Percentiles rank a stretch among this genome's conserved stretches.
Evolutionary conservation across 2,113 vertebrate species (phyloP).

Genomic region (Gavia stellata): DNA sequence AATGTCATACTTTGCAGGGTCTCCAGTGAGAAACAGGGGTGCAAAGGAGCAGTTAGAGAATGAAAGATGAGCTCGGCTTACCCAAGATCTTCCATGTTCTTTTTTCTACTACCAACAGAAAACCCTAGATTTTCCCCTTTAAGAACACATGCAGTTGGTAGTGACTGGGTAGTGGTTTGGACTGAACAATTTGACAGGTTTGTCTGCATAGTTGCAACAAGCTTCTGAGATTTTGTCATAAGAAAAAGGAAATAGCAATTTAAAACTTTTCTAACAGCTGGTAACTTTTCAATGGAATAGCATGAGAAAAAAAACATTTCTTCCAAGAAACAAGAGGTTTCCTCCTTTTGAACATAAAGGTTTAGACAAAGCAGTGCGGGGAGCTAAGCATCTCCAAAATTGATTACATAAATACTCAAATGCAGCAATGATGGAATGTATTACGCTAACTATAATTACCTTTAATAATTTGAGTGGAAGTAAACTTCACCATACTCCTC

Average conservation of each 20-base stretch:
- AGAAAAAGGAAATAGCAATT: neutral
- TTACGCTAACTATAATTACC: neutral
- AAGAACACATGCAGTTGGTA: neutral
- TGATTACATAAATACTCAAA: neutral
- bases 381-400: neutral
- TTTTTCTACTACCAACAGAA: neutral
- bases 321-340: neutral
- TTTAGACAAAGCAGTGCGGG: neutral
- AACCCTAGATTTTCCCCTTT: neutral
- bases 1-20: neutral
- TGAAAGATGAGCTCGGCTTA: neutral
- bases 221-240: neutral
- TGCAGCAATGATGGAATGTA: neutral
- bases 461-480: neutral
- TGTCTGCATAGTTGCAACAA: neutral
- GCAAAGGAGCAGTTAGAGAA: neutral
- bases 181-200: neutral
- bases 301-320: neutral
- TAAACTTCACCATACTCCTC: neutral
- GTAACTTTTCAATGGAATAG: neutral
- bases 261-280: neutral
- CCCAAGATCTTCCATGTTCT: neutral
- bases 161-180: neutral
- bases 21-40: neutral
- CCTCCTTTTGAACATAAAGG: neutral